A percentile compares a stretch with the other conserved stretches of the same genome.
Evolutionary conservation across 92 coral and sea anemone genomes (phyloP).

Genomic region (Zoanthus solanderi): DNA sequence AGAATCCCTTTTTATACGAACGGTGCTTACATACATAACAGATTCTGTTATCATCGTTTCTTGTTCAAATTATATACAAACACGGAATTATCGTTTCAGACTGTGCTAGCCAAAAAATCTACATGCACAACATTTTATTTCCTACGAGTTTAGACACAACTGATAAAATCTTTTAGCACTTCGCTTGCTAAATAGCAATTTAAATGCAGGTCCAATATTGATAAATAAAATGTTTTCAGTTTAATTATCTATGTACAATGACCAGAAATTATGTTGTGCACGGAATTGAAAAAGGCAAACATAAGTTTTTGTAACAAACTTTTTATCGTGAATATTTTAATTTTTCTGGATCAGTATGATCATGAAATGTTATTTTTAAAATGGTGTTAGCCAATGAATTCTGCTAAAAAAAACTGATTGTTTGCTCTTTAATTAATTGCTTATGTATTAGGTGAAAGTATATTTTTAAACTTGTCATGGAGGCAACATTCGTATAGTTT

Average conservation of each 20-base stretch:
- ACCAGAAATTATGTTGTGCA: neutral
- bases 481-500: no score
- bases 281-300: neutral
- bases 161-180: neutral
- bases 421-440: no score
- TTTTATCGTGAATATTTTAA: no score
- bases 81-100: neutral
- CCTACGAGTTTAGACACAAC: neutral
- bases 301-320: neutral
- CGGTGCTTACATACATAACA: no score
- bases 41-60: neutral
- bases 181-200: neutral
- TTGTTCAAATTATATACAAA: neutral
- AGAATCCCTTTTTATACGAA: neutral
- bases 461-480: no score
- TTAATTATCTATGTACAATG: neutral
- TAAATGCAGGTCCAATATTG: neutral
- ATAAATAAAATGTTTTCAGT: constrained; percentile 4
- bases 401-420: no score
- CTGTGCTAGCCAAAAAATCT: neutral
- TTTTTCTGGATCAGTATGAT: no score
- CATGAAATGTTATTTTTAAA: no score
- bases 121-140: neutral
- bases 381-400: no score
- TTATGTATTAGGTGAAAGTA: no score